Conservation (phyloP, 2,113 vertebrate genomes). For the Limnothrissa miodon region DNA sequence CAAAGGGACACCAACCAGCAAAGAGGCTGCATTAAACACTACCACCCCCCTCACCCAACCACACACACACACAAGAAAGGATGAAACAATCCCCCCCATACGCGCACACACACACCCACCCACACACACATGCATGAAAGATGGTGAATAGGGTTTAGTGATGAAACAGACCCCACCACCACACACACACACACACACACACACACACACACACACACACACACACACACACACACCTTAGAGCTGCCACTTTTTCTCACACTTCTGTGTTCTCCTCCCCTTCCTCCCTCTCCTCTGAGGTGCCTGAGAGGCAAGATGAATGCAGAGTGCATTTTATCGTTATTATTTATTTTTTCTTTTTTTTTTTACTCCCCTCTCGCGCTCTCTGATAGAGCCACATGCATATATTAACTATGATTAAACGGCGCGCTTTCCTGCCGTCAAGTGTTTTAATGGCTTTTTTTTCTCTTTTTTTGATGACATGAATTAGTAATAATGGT, state of each 20-base stretch:
- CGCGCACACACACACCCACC: not conserved
- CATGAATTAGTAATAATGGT: constrained; percentile 76
- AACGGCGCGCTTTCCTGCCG: constrained; percentile 69
- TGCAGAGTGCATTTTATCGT: constrained; percentile 36
- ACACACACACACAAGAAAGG: not conserved
- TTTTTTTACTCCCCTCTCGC: constrained; percentile 21
- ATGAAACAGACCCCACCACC: not conserved
- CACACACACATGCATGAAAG: not conserved
- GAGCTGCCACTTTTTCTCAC: constrained; percentile 25
- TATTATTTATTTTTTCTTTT: constrained; percentile 10
- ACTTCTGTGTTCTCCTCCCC: constrained; percentile 27
- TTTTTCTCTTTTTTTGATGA: constrained; percentile 66
- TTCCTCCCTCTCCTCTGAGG: constrained; percentile 35
- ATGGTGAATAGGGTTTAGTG: no score
- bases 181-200: not conserved
- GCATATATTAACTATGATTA: constrained; percentile 79
- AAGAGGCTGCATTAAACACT: not conserved
- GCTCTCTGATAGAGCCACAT: constrained; percentile 60
- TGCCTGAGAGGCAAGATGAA: constrained; percentile 68
- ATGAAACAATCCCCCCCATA: not conserved
- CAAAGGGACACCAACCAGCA: not conserved
- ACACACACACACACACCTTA: not conserved
- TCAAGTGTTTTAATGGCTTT: constrained; percentile 77
- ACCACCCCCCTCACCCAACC: not conserved
- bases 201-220: not conserved